Evolutionary conservation across 1,140 invertebrate species (phyloP), one percentile per base, ranked within the genome.

Genomic region (Drosophila tsacasi): DNA sequence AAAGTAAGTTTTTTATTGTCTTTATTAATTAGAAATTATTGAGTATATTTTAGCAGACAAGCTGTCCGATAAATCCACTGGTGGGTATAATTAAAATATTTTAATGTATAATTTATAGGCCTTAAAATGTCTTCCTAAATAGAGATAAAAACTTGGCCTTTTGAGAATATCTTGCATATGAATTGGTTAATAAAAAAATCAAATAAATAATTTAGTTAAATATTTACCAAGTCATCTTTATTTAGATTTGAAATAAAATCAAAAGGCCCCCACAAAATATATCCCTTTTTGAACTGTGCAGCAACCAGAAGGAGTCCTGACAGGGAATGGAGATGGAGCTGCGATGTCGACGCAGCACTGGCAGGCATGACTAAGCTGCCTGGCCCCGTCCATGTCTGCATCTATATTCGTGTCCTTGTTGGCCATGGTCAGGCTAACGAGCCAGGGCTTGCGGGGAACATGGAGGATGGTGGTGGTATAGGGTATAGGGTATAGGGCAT

Each of bases 291-390:
- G 10, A 17, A n/a, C 21, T 25, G 35, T 57, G 54, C 13, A 23
- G 44, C 58, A 30, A 59, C 5, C 13, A 32, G 37, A 12, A 21
- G 42, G 39, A 35, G 54, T 39, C 46, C 35, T n/a, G 55, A 52
- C 44, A 52, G 52, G 25, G 25, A 25, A 37, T 19, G 30, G 19
- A 52, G 15, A 19, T 40, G 62, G 32, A 55, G 58, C 61, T 66
- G 52, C 42, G 76, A 65, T 72, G 69, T 69, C 71, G 78, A 63
- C 78, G 79, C 80, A 83, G 80, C 63, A 76, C 82, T 81, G 72
- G 74, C 75, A 77, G 74, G 76, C 83, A 87, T 87, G 83, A 79
- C 79, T 76, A 82, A 86, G 79, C 83, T 47, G 57, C 59, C 76
- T 79, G 60, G 50, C 30, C 46, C 49, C 49, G 50, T 50, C 62